Evolutionary conservation across 2,888 invertebrate genomes (phyloP).

Genomic region (Diarsia rubi): DNA sequence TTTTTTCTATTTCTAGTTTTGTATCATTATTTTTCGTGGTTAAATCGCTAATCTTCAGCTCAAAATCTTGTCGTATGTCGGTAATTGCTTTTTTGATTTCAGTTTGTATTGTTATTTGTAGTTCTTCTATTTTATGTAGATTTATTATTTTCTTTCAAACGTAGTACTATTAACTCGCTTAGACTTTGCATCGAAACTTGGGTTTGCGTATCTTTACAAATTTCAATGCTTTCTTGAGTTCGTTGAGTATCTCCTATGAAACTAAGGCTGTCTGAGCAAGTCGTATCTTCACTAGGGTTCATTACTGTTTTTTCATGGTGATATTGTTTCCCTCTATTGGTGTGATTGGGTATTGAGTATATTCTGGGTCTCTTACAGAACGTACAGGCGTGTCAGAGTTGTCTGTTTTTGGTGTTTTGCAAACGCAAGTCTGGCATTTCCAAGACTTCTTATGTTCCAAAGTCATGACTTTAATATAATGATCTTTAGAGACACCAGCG

Average conservation of each 20-base stretch:
- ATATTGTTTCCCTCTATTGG: neutral
- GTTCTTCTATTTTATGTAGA: constrained; percentile 23
- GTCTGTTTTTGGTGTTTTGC: no score
- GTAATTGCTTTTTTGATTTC: constrained; percentile 18
- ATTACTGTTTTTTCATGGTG: neutral
- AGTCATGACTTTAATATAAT: no score
- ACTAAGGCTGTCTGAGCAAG: neutral
- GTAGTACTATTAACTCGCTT: constrained; percentile 26
- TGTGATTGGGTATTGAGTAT: neutral
- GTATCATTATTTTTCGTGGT: no score
- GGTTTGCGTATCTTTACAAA: neutral
- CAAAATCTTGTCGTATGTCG: neutral
- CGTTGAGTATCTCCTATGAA: neutral
- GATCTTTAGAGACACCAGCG: no score
- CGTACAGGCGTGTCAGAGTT: no score
- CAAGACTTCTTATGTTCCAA: no score
- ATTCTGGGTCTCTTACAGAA: neutral
- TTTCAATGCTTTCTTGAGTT: neutral
- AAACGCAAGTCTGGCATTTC: no score
- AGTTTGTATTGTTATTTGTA: constrained; percentile 19
- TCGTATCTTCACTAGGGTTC: neutral
- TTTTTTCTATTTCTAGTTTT: neutral
- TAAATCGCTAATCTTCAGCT: no score
- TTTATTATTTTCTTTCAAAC: constrained; percentile 20
- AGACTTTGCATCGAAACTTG: constrained; percentile 28